phyloP scores from a whole-genome alignment of 2,797 vertebrate species.

The Muraenolepis orangiensis region DNA sequence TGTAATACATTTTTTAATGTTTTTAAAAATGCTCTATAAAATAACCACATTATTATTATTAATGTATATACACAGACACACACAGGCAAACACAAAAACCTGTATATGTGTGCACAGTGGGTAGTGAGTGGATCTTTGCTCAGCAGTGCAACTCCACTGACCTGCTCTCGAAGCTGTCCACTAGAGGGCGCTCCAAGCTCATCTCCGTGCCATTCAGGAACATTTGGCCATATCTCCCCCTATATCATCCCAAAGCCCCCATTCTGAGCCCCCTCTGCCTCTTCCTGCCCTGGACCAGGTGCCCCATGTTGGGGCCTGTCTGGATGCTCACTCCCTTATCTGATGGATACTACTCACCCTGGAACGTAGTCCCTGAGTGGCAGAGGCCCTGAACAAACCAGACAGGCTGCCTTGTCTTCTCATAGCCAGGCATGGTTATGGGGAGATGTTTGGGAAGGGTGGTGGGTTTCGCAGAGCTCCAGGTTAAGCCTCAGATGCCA shows the following conservation, averaged over 20 bases:
- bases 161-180: conserved; percentile 58
- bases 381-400: conserved; percentile 74
- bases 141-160: background rate
- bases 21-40: too few species aligned
- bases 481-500: conserved; percentile 45
- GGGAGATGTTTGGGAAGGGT: conserved; percentile 57
- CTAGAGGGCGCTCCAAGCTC: conserved; percentile 87
- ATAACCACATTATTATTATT: conserved; percentile 16
- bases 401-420: conserved; percentile 77
- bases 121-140: background rate
- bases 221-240: conserved; percentile 34
- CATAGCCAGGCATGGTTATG: conserved; percentile 44
- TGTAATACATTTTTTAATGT: too few species aligned
- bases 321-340: conserved; percentile 75
- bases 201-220: conserved; percentile 49
- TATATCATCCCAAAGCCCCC: conserved; percentile 23
- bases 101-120: background rate
- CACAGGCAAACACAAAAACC: conserved; percentile 4
- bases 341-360: conserved; percentile 91
- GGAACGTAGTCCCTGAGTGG: conserved; percentile 79
- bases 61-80: conserved; percentile 12
- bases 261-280: conserved; percentile 37
- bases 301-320: conserved; percentile 69
- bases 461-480: conserved; percentile 67
- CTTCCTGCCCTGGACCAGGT: conserved; percentile 66